Base-by-base conservation (phyloP, 1,140 invertebrate species). In the Amphibalanus amphitrite region DNA sequence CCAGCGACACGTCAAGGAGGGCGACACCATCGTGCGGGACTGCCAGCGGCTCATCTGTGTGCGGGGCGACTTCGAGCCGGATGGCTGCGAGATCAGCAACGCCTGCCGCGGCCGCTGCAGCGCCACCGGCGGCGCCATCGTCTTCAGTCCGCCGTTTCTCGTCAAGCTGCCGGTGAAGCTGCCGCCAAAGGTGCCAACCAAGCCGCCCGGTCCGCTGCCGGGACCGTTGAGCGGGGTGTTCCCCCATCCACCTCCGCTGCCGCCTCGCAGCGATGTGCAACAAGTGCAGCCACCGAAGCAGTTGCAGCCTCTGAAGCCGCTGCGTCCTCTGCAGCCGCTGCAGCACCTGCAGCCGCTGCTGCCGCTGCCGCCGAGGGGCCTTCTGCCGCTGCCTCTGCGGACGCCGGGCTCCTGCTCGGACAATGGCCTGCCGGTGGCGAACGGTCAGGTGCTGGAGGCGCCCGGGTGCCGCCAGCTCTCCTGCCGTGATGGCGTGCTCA, bases 21-120 rank as follows among this genome's bases (percentile, higher is more conserved):
- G 30, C 29, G 38, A 70, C 68, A 71, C 10, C 8, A 28, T 38
- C 10, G 47, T 71, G 47, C 10, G 72, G 29, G 47, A 25, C 67
- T 73, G 64, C 47, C 28, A 26, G 23, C 71, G 29, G 29, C 65
- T 73, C 59, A 71, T 47, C 59, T 71, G 65, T 28, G 26, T 71
- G 65, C 40, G 40, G 38, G 47, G 71, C 47, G 30, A 69, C 6
- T 25, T 29, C 29, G 40, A 38, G 65, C 70, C 71, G 64, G 68
- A 17, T 25, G 29, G 26, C 67, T 47, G 40, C 67, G 10, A 28
- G 33, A 23, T 59, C 47, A 59, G 47, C 47, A 13, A 59, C 13
- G 47, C 10, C 47, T 13, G 47, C 47, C 38, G 30, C 33, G 38
- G 67, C 13, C 64, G n/a, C 30, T 59, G n/a, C 70, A 70, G 28